Conservation (phyloP, 2,797 vertebrate species). For the Prunella strophiata region DNA sequence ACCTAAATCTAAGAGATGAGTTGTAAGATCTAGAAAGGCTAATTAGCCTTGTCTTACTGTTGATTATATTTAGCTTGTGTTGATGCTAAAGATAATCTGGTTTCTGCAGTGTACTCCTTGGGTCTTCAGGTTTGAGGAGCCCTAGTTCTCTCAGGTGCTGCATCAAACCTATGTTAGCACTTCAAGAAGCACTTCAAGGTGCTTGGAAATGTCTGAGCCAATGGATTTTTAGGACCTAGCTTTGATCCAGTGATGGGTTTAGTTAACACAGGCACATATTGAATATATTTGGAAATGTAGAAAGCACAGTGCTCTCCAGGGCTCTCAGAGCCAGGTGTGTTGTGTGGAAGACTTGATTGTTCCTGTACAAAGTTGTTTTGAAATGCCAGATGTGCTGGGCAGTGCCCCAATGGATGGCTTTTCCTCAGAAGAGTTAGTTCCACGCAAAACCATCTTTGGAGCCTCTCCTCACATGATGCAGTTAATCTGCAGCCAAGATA, state of each 20-base stretch:
- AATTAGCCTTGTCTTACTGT: background rate
- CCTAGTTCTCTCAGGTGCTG: background rate
- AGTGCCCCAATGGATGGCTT: accelerated
- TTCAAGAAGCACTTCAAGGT: background rate
- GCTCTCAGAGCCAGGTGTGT: background rate
- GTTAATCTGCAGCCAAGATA: background rate
- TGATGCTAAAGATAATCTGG: background rate
- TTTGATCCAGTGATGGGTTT: background rate
- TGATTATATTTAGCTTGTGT: background rate
- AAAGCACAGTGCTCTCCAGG: background rate
- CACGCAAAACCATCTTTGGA: background rate
- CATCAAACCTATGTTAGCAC: background rate
- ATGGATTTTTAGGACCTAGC: background rate
- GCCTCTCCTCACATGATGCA: background rate
- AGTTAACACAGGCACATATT: background rate
- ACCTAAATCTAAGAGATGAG: background rate
- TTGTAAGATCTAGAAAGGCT: background rate
- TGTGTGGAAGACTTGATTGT: background rate
- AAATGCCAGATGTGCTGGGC: background rate
- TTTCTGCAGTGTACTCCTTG: background rate
- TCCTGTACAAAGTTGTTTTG: background rate
- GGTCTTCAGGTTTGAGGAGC: background rate
- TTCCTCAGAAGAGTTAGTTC: background rate
- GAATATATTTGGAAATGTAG: background rate
- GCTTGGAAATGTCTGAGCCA: background rate